Base-by-base conservation (phyloP, 2,113 vertebrate genomes). In the Solea senegalensis region DNA sequence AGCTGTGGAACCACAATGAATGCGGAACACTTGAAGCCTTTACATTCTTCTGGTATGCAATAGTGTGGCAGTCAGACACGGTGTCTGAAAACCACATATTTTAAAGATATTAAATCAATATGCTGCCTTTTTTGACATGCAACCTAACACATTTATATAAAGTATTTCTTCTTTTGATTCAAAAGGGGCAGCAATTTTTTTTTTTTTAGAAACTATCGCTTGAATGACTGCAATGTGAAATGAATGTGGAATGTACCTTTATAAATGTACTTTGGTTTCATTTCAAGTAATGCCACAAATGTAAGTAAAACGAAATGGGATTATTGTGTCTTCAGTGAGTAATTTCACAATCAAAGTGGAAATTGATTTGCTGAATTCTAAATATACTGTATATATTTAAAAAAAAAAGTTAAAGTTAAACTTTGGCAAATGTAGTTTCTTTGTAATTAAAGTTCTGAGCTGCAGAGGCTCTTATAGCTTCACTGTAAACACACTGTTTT, bases 1-100 rank as follows among this genome's bases (percentile, higher is more conserved):
- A 43, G 87, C 74, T 64, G 76, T 72, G 85, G 80, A 72, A 86
- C 56, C 53, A 65, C 73, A 72, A 65, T 64, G 63, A 79, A 54
- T 61, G 59, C 27, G 46, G 53, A 69, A 27, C 27, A 50, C 44
- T 9, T 10, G 2, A 46, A 39, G 56, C 34, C 3, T 44, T 69
- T 41, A 12, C n/a, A 48, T 48, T 58, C 62, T 56, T 58, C 14
- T 69, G 9, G 3, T 14, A 28, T 65, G 62, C 15, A 44, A 49
- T 27, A 52, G n/a, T 68, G 34, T 50, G 27, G 49, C 50, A 57
- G 45, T 64, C 46, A 13, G 12, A 50, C 1, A 13, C 55, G 15
- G 21, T 68, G n/a, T 60, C 26, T 76, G 44, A 51, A 49, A 51
- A 65, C 41, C 60, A 72, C 5, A n/a, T 11, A 65, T 39, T 11